These are phyloP conservation scores for Myathropa florea DNA, from an alignment of 2,888 invertebrate genomes.

Conservation along the genomic window DNA sequence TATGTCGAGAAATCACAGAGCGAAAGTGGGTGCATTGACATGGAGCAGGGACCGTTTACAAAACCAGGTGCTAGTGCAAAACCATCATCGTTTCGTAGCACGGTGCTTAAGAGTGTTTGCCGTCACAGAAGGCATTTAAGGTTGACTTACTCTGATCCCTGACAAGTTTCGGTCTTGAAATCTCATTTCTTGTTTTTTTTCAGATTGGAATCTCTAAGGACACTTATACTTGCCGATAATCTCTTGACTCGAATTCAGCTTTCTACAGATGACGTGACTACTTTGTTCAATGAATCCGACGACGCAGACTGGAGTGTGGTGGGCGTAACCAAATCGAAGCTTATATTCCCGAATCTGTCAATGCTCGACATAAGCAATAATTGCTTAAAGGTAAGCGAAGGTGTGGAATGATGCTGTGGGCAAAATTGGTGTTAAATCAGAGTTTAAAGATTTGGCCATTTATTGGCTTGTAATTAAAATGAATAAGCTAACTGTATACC, in stretches of 20 bases:
- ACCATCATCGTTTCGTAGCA: conserved; percentile 85
- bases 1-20: conserved; percentile 76
- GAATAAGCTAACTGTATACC: too few species aligned
- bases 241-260: conserved; percentile 89
- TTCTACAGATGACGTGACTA: conserved; percentile 90
- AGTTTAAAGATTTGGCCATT: too few species aligned
- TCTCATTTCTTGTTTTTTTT: background rate
- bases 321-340: conserved; percentile 83
- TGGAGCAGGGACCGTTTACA: conserved; percentile 74
- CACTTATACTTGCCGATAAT: conserved; percentile 90
- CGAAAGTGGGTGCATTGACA: conserved; percentile 64
- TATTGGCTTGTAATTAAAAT: too few species aligned
- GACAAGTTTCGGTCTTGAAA: background rate
- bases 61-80: conserved; percentile 73
- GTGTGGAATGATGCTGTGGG: background rate
- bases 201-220: conserved; percentile 78
- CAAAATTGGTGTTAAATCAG: background rate
- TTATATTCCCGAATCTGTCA: conserved; percentile 95
- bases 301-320: conserved; percentile 85
- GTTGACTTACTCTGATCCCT: conserved; percentile 81
- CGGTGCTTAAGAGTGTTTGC: conserved; percentile 90
- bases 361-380: conserved; percentile 98
- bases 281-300: conserved; percentile 82
- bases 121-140: conserved; percentile 91
- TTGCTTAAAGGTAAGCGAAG: conserved; percentile 81